These are phyloP conservation scores for Passerculus sandwichensis DNA, from an alignment of 2,797 vertebrate species.

Conservation along the genomic window DNA sequence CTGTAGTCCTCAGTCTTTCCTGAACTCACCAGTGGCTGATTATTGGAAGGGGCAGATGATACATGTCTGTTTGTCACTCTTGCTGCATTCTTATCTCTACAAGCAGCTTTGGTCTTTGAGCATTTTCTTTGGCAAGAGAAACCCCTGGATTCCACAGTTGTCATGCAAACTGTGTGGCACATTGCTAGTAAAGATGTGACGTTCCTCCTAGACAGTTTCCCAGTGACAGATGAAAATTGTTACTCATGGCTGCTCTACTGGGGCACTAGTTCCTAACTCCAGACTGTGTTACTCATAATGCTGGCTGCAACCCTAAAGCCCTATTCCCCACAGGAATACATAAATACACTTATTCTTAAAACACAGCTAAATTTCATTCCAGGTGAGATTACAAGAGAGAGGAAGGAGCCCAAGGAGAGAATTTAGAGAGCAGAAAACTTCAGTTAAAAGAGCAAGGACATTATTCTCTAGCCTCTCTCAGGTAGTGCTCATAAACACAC, in stretches of 20 bases:
- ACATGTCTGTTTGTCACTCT: not conserved
- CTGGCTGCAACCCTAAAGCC: not conserved
- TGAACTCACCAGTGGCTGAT: not conserved
- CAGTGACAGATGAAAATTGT: not conserved
- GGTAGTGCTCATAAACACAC: not conserved
- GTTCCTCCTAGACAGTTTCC: not conserved
- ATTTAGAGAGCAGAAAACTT: not conserved
- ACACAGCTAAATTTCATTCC: not conserved
- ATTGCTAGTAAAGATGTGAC: not conserved
- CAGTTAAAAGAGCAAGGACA: not conserved
- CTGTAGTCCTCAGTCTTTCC: not conserved
- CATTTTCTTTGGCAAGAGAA: slow-evolving; percentile 1
- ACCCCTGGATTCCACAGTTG: not conserved
- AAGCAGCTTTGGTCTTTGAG: not conserved
- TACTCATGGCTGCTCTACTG: not conserved
- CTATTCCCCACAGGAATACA: not conserved
- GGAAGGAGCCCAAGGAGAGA: not conserved
- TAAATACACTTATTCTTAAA: not conserved
- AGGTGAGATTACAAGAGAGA: not conserved
- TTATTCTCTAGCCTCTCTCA: not conserved
- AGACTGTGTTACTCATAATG: not conserved
- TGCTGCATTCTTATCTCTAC: not conserved
- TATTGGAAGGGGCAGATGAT: not conserved
- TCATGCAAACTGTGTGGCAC: not conserved
- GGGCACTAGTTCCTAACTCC: not conserved